Base-by-base conservation (phyloP, 2,113 vertebrate species). In the Pandion haliaetus region DNA sequence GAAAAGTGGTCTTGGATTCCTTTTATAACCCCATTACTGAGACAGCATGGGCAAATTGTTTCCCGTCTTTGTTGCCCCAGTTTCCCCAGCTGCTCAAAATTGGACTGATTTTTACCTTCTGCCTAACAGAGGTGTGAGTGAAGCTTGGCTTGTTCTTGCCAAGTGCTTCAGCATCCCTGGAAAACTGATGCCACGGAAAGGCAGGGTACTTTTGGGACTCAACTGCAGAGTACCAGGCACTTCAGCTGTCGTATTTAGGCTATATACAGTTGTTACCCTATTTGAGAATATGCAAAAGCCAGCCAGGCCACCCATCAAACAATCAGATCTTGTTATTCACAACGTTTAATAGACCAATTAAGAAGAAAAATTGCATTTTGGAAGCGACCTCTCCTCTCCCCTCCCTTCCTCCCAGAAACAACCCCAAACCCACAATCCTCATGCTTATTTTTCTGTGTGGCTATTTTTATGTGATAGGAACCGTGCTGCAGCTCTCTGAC, bases 171-270 rank as follows among this genome's bases (percentile, higher is more conserved):
- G 54, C 44, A 52, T 44, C 26, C 31, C 31, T 1, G 2, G 50
- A 6, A 17, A n/a, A 49, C 52, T 0, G 8, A n/a, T 86, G 80
- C 54, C 12, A 3, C 0, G 2, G 49, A 9, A 52, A 74, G 28
- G 29, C 65, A 12, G 8, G 57, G 58, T 5, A 2, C 6, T 76
- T 82, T n/a, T 3, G 14, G 86, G 47, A 8, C 32, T 65, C 40
- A 5, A 0, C 1, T 42, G 17, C 59, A 18, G 71, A 44, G 25
- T 8, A 15, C 42, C 54, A 36, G 49, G 3, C 34, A 3, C 63
- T 50, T 31, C 49, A 65, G 10, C 36, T 76, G 0, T 40, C 25
- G 8, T 24, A 14, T 69, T 79, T n/a, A n/a, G 31, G 49, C 62
- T 92, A 47, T 38, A 0, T 25, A 5, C 7, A 25, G 50, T 72